Evolutionary conservation across 1,140 invertebrate genomes (phyloP).

Genomic region (Drosophila pandora): DNA sequence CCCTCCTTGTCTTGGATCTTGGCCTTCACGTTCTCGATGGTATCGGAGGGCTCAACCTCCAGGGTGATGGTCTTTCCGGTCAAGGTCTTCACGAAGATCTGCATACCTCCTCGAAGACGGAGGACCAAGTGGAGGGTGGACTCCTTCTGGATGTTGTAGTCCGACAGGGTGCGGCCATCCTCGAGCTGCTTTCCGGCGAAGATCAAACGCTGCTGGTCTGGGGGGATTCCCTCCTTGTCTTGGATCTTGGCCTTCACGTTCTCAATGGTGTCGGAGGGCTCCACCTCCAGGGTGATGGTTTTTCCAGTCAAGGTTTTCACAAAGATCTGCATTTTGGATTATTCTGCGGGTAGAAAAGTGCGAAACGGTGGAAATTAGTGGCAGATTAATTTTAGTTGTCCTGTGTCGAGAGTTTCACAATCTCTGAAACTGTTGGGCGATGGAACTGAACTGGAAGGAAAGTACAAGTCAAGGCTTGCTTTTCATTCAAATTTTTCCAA

Average conservation of each 20-base stretch:
- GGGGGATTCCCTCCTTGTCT: constrained; percentile 90
- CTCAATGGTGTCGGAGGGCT: constrained; percentile 91
- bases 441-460: not conserved
- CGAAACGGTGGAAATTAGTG: constrained; percentile 19
- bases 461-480: constrained; percentile 13
- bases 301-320: constrained; percentile 91
- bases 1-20: constrained; percentile 91
- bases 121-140: constrained; percentile 95
- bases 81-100: constrained; percentile 90
- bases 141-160: constrained; percentile 95
- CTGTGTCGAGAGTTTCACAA: constrained; percentile 15
- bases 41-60: constrained; percentile 91
- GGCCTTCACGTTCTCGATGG: constrained; percentile 93
- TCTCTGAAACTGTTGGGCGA: not conserved
- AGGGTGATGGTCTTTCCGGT: constrained; percentile 94
- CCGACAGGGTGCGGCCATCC: constrained; percentile 89
- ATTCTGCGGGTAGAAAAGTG: constrained; percentile 45
- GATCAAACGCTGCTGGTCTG: constrained; percentile 90
- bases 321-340: constrained; percentile 65
- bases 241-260: constrained; percentile 93
- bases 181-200: constrained; percentile 88
- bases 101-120: constrained; percentile 92
- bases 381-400: constrained; percentile 10
- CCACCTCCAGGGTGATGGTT: constrained; percentile 90
- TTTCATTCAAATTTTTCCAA: not conserved